These are phyloP conservation scores for Drosophila ficusphila DNA, from an alignment of 1,140 invertebrate species.

Conservation along the genomic window DNA sequence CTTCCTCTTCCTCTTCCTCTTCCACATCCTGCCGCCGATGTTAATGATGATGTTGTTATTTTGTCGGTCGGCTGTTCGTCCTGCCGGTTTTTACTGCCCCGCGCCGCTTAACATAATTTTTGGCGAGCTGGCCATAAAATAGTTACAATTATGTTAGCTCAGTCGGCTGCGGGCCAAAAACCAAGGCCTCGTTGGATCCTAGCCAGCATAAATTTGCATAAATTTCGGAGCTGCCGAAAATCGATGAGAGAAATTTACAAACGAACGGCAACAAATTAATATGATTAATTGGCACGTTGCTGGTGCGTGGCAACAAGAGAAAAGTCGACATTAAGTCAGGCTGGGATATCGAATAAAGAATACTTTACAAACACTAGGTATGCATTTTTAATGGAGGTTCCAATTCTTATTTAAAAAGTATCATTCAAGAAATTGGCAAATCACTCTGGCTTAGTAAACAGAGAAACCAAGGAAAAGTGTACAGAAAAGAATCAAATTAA, in stretches of 20 bases:
- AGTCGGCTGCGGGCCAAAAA: constrained; percentile 21
- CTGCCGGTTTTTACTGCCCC: constrained; percentile 23
- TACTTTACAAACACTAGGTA: too few relatives aligned
- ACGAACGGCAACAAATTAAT: constrained; percentile 67
- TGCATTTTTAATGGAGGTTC: too few relatives aligned
- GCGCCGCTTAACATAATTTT: constrained; percentile 54
- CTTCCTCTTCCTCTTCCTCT: constrained; percentile 21
- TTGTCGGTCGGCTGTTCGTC: constrained; percentile 1
- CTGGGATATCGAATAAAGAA: too few relatives aligned
- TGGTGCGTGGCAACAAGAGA: constrained; percentile 32
- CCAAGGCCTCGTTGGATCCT: constrained; percentile 3
- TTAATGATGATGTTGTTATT: constrained; percentile 43
- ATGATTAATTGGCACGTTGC: constrained; percentile 73
- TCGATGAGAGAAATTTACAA: constrained; percentile 56
- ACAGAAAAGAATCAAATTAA: too few relatives aligned
- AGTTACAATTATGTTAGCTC: constrained; percentile 65
- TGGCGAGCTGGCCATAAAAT: constrained; percentile 58
- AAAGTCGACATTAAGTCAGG: not conserved
- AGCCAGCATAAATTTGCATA: constrained; percentile 73
- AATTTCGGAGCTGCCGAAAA: constrained; percentile 50
- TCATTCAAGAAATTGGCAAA: too few relatives aligned
- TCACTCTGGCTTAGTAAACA: too few relatives aligned
- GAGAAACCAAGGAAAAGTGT: too few relatives aligned
- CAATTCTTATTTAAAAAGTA: too few relatives aligned
- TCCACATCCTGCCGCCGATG: constrained; percentile 29